A percentile compares a stretch with the other conserved stretches of the same genome.
These are phyloP conservation scores for Luidia sarsii DNA, from an alignment of 53 echinoderm and acorn worm species.

Conservation along the genomic window DNA sequence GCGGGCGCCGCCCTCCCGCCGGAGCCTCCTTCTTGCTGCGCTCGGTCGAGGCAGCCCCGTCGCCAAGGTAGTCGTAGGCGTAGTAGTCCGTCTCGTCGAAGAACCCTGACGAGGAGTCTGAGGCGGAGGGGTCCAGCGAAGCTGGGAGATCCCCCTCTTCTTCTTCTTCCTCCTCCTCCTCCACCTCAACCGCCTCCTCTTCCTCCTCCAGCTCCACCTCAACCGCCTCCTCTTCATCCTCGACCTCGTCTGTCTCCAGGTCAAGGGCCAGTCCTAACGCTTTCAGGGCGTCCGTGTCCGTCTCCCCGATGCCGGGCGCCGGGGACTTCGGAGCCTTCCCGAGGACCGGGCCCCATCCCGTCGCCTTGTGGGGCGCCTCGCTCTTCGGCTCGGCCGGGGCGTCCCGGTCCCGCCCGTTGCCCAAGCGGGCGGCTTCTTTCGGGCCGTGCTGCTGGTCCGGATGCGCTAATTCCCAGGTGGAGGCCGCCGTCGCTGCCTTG, in stretches of 20 bases:
- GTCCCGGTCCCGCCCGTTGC: too few species aligned
- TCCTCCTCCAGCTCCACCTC: not conserved
- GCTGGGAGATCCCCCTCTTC: slow-evolving; percentile 14
- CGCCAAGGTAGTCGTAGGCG: slow-evolving; percentile 51
- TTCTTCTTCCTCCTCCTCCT: slow-evolving; percentile 24
- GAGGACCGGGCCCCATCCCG: too few species aligned
- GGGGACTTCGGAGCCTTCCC: too few species aligned
- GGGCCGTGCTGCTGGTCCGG: too few species aligned
- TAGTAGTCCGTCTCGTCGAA: slow-evolving; percentile 31
- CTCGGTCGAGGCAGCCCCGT: slow-evolving; percentile 9
- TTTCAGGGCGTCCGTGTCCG: too few species aligned
- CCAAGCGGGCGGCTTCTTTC: too few species aligned
- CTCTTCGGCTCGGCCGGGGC: too few species aligned
- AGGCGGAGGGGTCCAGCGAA: not conserved
- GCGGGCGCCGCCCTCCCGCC: not conserved
- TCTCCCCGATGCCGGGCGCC: too few species aligned
- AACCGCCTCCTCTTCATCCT: not conserved
- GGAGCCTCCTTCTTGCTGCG: slow-evolving; percentile 46
- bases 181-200: not conserved
- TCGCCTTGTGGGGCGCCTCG: too few species aligned
- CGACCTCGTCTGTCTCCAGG: not conserved
- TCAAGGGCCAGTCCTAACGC: too few species aligned
- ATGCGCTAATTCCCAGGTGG: too few species aligned
- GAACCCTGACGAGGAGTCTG: not conserved
- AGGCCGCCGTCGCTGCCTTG: too few species aligned